Evolutionary conservation across 2,888 invertebrate genomes (phyloP), one percentile per base, ranked within the genome.

Genomic region (Megastigmus dorsalis): DNA sequence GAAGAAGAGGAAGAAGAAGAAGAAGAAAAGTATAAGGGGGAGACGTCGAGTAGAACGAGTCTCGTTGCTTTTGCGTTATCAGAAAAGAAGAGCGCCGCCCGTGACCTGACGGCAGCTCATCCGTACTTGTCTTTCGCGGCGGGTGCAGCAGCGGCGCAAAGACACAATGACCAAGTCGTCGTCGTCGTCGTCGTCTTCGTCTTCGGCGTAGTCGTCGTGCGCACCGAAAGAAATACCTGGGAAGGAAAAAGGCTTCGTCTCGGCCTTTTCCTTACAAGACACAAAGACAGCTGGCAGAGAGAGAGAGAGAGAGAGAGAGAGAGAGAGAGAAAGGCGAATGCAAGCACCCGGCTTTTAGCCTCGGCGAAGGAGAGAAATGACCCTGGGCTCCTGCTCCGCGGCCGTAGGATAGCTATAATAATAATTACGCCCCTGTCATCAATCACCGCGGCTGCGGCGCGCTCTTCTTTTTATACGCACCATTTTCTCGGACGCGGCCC

Each of bases 41-140:
- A 23, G 23, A 23, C n/a, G n/a, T n/a, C n/a, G n/a, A n/a, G n/a
- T n/a, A n/a, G n/a, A n/a, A n/a, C n/a, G 28, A 59, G 7, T 7
- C 28, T 6, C 65, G 18, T 9, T 13, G 43, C 43, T 36, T 59
- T 68, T 48, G 57, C 57, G 15, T 48, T 68, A 57, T 33, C 67
- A 57, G 45, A 20, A 57, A 68, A 18, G 45, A n/a, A n/a, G n/a
- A n/a, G n/a, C n/a, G n/a, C n/a, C n/a, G n/a, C n/a, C n/a, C n/a
- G n/a, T n/a, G n/a, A n/a, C 33, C 48, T 30, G 48, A 13, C 23
- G 15, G 41, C 18, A n/a, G 30, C 68, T 59, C 59, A 50, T 60
- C 20, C 60, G 60, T 52, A 59, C 57, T 68, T 68, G 48, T 68
- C 68, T 68, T 48, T 69, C n/a, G 55, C 54, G n/a, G n/a, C n/a